Percentiles rank a stretch among this genome's conserved stretches.
These are phyloP conservation scores for Rhagophthalmus giganteus DNA, from an alignment of 2,888 invertebrate genomes.

Conservation along the genomic window DNA sequence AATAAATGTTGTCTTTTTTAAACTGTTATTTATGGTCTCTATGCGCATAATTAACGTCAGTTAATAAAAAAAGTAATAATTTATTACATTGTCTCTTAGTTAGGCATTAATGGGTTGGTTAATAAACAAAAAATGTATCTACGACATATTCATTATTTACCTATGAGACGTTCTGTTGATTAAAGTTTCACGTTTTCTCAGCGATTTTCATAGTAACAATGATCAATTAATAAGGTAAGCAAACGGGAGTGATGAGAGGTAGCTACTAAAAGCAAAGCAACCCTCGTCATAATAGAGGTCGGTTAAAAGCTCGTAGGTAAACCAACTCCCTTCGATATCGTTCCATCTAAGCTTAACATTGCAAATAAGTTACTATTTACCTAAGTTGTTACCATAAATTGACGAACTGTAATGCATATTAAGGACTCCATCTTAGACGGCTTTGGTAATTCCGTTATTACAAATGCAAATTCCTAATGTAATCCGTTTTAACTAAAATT, in stretches of 20 bases:
- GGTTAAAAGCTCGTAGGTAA: conserved; percentile 30
- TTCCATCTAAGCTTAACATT: conserved; percentile 25
- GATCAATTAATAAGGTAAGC: conserved; percentile 21
- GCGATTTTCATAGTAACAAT: conserved; percentile 5
- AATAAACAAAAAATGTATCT: too few species aligned
- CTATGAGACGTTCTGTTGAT: too few species aligned
- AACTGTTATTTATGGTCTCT: too few species aligned
- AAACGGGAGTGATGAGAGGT: conserved; percentile 20
- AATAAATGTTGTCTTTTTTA: too few species aligned
- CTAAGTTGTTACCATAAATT: conserved; percentile 29
- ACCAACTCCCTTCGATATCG: conserved; percentile 26
- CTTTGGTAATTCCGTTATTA: conserved; percentile 27
- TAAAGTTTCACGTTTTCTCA: too few species aligned
- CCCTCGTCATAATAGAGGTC: conserved; percentile 28
- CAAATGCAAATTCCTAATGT: conserved; percentile 27
- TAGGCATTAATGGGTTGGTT: too few species aligned
- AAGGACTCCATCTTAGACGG: conserved; percentile 23
- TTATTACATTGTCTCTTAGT: neutral
- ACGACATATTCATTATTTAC: too few species aligned
- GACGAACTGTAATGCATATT: conserved; percentile 31
- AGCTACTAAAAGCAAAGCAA: conserved; percentile 21
- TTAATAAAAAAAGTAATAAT: too few species aligned
- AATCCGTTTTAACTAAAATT: conserved; percentile 23
- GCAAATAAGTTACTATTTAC: conserved; percentile 31
- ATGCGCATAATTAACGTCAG: too few species aligned